phyloP scores from a whole-genome alignment of 1,140 invertebrate genomes.

The Octopus bimaculoides region DNA sequence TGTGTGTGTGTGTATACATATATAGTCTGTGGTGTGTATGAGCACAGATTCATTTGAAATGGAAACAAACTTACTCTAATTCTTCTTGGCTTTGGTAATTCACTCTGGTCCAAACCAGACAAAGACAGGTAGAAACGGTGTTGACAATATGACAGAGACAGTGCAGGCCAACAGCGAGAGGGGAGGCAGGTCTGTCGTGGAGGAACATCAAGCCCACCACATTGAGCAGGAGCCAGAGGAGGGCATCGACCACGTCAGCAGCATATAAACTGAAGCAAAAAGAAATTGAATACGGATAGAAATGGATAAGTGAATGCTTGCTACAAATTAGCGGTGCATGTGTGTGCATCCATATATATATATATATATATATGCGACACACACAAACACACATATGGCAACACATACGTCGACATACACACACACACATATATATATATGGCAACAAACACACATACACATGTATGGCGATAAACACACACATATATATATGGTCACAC shows the following conservation, averaged over 20 bases:
- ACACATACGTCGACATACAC: no score
- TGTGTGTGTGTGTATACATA: not conserved
- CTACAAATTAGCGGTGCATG: not conserved
- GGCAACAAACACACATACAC: no score
- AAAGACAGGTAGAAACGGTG: not conserved
- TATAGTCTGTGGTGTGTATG: no score
- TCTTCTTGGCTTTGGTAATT: not conserved
- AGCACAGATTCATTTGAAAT: not conserved
- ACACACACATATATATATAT: no score
- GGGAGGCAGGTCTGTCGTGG: not conserved
- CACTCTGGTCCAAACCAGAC: not conserved
- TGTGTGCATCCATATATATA: not conserved
- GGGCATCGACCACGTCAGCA: not conserved
- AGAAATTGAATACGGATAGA: not conserved
- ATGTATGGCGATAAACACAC: no score
- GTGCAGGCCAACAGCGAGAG: not conserved
- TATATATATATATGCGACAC: not conserved
- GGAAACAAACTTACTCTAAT: not conserved
- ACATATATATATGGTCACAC: no score
- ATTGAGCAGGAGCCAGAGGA: not conserved
- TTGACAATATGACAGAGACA: not conserved
- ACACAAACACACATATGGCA: not conserved
- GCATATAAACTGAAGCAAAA: not conserved
- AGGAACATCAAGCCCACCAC: not conserved
- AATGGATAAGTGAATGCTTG: not conserved